Conservation (phyloP, 1,140 invertebrate species). For the Drusus annulatus region DNA sequence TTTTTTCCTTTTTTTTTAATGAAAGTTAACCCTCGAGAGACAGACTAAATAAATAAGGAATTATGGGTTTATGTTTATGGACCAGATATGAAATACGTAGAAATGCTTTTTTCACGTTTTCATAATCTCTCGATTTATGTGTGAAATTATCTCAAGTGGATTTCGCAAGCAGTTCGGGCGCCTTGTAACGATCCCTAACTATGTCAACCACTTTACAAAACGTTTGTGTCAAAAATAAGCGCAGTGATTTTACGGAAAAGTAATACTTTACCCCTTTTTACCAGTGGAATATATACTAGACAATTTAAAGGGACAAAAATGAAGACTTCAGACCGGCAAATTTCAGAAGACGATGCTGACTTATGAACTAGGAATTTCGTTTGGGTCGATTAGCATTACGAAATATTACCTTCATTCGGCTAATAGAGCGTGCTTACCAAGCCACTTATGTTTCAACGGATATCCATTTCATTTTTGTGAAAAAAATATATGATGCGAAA, state of each 20-base stretch:
- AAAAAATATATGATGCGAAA: no score
- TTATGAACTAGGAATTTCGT: not conserved
- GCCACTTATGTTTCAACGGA: no score
- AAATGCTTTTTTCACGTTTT: not conserved
- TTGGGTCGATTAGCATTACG: no score
- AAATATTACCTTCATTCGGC: no score
- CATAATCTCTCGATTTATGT: conserved; percentile 17
- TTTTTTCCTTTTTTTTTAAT: no score
- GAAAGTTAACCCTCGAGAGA: no score
- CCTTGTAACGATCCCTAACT: no score
- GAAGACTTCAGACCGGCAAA: not conserved
- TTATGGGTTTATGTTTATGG: no score
- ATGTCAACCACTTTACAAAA: not conserved
- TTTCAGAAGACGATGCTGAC: not conserved
- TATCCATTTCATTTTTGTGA: no score
- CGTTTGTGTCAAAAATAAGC: not conserved
- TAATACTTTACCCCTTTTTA: not conserved
- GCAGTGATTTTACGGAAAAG: not conserved
- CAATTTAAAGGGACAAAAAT: not conserved
- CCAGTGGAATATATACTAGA: not conserved
- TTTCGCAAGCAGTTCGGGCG: not conserved
- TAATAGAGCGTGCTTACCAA: no score
- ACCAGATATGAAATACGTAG: not conserved
- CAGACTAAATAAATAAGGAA: no score
- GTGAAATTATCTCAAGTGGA: conserved; percentile 10